Evolutionary conservation across 2,797 vertebrate genomes (phyloP).

Genomic region (Megalops cyprinoides): DNA sequence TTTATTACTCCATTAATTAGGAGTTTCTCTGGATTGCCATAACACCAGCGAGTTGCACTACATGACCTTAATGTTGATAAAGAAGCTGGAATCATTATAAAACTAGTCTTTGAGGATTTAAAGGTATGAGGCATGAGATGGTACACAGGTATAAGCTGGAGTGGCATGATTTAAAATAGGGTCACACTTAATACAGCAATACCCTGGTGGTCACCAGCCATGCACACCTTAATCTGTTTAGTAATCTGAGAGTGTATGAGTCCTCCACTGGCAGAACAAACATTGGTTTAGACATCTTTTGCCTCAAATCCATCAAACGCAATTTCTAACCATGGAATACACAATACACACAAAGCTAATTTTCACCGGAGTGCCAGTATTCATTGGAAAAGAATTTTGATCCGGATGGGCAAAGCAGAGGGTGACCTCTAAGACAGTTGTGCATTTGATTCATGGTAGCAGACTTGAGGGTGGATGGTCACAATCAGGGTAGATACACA

Average conservation of each 20-base stretch:
- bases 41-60: neutral
- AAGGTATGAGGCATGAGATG: neutral
- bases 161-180: neutral
- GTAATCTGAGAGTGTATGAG: conserved; percentile 6
- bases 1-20: neutral
- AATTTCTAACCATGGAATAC: neutral
- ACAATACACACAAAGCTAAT: neutral
- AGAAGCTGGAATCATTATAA: neutral
- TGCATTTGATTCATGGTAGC: neutral
- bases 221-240: conserved; percentile 14
- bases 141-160: neutral
- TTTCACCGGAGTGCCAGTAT: conserved; percentile 11
- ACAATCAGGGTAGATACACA: neutral
- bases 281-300: conserved; percentile 7
- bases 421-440: neutral
- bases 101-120: conserved; percentile 1
- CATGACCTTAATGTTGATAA: neutral
- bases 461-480: no score
- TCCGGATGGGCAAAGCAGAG: neutral
- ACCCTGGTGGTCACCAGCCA: neutral
- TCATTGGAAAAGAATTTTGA: conserved; percentile 3
- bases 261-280: neutral
- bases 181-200: conserved; percentile 1
- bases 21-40: neutral
- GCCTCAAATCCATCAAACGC: neutral